Evolutionary conservation across 1,140 invertebrate genomes (phyloP).

Genomic region (Eupristina koningsbergeri): DNA sequence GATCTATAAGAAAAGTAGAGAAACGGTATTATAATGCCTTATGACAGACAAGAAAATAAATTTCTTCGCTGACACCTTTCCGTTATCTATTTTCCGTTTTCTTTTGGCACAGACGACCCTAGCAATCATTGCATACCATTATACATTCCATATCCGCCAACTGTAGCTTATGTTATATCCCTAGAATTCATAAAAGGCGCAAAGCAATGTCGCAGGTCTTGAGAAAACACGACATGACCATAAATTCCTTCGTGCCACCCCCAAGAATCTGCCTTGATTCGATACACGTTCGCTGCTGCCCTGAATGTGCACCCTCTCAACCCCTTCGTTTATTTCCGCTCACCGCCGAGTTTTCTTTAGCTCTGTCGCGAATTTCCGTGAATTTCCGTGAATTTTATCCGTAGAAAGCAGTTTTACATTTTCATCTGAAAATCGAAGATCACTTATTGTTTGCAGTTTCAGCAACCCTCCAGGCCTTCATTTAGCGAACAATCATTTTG

Average conservation of each 20-base stretch:
- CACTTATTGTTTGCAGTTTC: background rate
- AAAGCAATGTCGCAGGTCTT: background rate
- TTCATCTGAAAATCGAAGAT: slow-evolving; percentile 10
- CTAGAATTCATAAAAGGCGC: background rate
- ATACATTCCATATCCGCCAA: slow-evolving; percentile 24
- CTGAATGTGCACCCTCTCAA: background rate
- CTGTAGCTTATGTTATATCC: background rate
- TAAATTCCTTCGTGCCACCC: background rate
- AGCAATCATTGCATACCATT: background rate
- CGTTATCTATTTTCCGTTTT: too few species aligned
- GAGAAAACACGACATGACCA: slow-evolving; percentile 4
- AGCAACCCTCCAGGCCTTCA: background rate
- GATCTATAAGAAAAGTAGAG: too few species aligned
- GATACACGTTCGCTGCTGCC: slow-evolving; percentile 19
- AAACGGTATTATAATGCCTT: too few species aligned
- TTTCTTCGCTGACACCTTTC: too few species aligned
- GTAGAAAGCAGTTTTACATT: slow-evolving; percentile 33
- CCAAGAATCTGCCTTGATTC: slow-evolving; percentile 15
- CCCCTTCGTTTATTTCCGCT: background rate
- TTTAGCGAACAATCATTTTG: slow-evolving; percentile 27
- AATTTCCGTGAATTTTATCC: background rate
- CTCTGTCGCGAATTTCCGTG: background rate
- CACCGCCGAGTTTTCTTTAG: background rate
- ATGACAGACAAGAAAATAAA: too few species aligned
- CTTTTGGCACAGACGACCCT: background rate